Evolutionary conservation across 92 coral and sea anemone genomes (phyloP), one percentile per base, ranked within the genome.

Genomic region (Heliopora coerulea): DNA sequence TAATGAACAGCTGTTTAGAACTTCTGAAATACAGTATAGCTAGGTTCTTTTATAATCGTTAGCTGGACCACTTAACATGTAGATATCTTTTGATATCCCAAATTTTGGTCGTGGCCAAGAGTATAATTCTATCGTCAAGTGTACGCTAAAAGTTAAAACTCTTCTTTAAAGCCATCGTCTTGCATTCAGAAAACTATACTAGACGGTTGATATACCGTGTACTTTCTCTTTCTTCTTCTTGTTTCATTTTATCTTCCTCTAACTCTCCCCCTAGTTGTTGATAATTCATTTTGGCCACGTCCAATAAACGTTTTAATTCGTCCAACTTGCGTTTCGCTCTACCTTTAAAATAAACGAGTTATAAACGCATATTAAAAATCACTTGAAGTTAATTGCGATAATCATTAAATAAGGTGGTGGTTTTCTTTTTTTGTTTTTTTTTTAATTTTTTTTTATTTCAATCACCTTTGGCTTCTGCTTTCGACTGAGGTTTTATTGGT

Each of bases 291-390:
- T 93, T 93, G 0, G 98, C 96, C 37, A 90, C 91, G 58, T 89
- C 98, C 79, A 93, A 54, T 44, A 93, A 31, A 56, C 88, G 98
- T 56, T 78, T 84, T 28, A 93, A 62, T 72, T 93, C 98, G 29
- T 93, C 98, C 73, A 93, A 83, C 77, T 93, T 93, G 13, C 98
- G 91, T 90, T 87, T 89, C n/a, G 98, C 98, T 15, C 98, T 93
- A 72, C 98, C 98, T 93, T 74, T 17, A 54, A n/a, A n/a, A n/a
- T n/a, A n/a, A n/a, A n/a, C n/a, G n/a, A n/a, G n/a, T n/a, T n/a
- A n/a, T n/a, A n/a, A n/a, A n/a, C n/a, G n/a, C n/a, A n/a, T n/a
- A n/a, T n/a, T n/a, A n/a, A n/a, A n/a, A n/a, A n/a, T n/a, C n/a
- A n/a, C 42, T 37, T 37, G 42, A 37, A 37, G 11, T 12, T 37